A percentile compares a stretch with the other conserved stretches of the same genome.
These are phyloP conservation scores for Protobothrops mucrosquamatus DNA, from an alignment of 2,113 vertebrate genomes.

Conservation along the genomic window DNA sequence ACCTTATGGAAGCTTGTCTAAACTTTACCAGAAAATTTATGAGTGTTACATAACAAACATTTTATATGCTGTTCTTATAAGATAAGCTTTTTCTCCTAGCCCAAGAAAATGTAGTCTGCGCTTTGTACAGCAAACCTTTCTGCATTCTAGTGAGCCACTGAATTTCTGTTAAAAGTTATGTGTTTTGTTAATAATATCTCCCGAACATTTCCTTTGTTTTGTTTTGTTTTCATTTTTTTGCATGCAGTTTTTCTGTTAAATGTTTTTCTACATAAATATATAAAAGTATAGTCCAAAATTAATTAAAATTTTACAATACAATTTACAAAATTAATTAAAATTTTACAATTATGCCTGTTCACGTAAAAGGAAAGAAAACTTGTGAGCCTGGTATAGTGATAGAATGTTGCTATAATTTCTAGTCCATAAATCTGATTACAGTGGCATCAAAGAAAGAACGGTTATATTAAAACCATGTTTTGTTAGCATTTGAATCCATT, in stretches of 20 bases:
- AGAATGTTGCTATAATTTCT: background rate
- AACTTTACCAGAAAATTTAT: constrained; percentile 56
- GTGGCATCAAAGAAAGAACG: background rate
- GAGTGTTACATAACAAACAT: constrained; percentile 44
- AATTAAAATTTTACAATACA: background rate
- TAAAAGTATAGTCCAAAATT: background rate
- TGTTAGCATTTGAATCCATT: no score
- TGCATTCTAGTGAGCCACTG: constrained; percentile 36
- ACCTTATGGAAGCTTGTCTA: constrained; percentile 57
- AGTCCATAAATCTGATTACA: background rate
- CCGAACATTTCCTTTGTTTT: constrained; percentile 30
- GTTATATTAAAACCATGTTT: no score
- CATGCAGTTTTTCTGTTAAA: background rate
- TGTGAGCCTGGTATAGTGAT: background rate
- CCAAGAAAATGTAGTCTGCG: constrained; percentile 46
- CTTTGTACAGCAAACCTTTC: constrained; percentile 44
- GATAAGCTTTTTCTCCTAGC: constrained; percentile 29
- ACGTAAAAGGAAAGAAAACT: background rate
- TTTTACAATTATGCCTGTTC: background rate
- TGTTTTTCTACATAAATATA: background rate
- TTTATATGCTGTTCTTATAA: constrained; percentile 55
- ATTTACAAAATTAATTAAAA: background rate
- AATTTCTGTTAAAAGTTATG: background rate
- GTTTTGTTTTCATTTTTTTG: constrained; percentile 16
- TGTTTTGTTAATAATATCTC: constrained; percentile 17